Evolutionary conservation across 2,888 invertebrate genomes (phyloP).

Genomic region (Scaptomyza polygonia): DNA sequence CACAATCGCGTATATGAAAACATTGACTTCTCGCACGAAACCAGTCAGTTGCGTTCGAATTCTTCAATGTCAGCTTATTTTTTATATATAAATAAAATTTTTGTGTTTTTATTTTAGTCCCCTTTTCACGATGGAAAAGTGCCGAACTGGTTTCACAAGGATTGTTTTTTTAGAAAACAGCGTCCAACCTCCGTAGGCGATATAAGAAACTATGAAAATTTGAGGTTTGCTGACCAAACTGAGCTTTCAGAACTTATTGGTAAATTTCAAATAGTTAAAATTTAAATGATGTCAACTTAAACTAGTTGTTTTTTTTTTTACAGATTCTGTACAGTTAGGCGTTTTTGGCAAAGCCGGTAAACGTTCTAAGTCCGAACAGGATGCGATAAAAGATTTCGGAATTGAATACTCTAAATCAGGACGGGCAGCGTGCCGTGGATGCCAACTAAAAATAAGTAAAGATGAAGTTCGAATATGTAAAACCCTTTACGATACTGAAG

Average conservation of each 20-base stretch:
- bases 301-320: background rate
- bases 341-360: constrained; percentile 50
- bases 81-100: too few relatives aligned
- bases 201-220: constrained; percentile 91
- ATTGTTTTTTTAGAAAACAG: constrained; percentile 94
- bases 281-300: background rate
- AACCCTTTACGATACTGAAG: constrained; percentile 92
- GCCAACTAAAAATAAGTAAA: constrained; percentile 92
- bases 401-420: constrained; percentile 95
- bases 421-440: constrained; percentile 91
- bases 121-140: constrained; percentile 94
- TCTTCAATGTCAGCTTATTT: too few relatives aligned
- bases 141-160: constrained; percentile 94
- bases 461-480: constrained; percentile 91
- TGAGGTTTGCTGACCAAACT: constrained; percentile 94
- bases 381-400: constrained; percentile 87
- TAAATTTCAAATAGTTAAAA: constrained; percentile 68
- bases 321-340: constrained; percentile 48
- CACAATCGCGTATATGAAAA: too few relatives aligned
- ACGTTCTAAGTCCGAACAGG: constrained; percentile 84
- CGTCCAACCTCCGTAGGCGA: constrained; percentile 90
- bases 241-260: constrained; percentile 89
- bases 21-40: too few relatives aligned
- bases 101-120: constrained; percentile 86
- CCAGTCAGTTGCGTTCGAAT: too few relatives aligned